Conservation (phyloP, 2,113 vertebrate species). For the Triplophysa tibetana region DNA sequence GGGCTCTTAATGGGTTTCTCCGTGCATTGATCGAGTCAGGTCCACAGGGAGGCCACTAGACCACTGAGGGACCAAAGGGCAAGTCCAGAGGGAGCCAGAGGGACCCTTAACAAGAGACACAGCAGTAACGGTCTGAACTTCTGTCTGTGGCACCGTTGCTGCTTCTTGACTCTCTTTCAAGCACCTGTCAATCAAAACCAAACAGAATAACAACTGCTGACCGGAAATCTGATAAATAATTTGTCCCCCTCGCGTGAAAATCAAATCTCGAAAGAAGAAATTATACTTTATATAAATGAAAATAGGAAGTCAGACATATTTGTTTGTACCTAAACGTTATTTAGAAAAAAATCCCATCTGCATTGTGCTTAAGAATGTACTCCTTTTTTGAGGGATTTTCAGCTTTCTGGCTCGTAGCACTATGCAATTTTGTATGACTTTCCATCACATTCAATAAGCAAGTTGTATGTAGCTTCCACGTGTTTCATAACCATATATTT, state of each 20-base stretch:
- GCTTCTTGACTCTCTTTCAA: slow-evolving; percentile 10
- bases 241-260: background rate
- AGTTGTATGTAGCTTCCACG: background rate
- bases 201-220: slow-evolving; percentile 36
- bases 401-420: background rate
- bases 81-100: slow-evolving; percentile 18
- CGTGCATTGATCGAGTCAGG: slow-evolving; percentile 15
- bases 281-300: slow-evolving; percentile 27
- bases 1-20: slow-evolving; percentile 30
- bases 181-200: slow-evolving; percentile 24
- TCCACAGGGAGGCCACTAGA: slow-evolving; percentile 32
- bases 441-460: slow-evolving; percentile 16
- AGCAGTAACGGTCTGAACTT: slow-evolving; percentile 23
- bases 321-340: background rate
- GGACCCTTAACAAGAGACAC: slow-evolving; percentile 1
- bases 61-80: slow-evolving; percentile 16
- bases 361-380: too few species aligned
- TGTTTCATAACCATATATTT: slow-evolving; percentile 3
- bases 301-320: background rate
- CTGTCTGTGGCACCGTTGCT: slow-evolving; percentile 15
- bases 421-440: background rate
- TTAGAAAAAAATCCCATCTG: too few species aligned
- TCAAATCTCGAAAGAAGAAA: slow-evolving; percentile 13
- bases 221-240: slow-evolving; percentile 17
- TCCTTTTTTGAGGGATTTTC: background rate